Base-by-base conservation (phyloP, 92 coral and sea anemone genomes). In the Micromussa lordhowensis region DNA sequence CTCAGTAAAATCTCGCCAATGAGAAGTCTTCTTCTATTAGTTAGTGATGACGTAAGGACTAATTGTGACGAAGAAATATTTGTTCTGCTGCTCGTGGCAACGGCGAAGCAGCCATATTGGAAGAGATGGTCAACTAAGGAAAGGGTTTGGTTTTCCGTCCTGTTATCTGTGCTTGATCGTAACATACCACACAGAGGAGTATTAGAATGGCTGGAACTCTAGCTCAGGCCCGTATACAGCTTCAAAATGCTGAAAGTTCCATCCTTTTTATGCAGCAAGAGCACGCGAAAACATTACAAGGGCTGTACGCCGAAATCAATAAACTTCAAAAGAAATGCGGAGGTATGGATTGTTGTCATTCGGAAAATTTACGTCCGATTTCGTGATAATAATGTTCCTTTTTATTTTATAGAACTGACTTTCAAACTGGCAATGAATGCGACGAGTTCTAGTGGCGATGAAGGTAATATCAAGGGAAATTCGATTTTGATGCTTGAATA, bases 251-350 rank as follows among this genome's bases (percentile, higher is more conserved):
- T 36, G 98, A 96, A 82, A 98, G 99, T 87, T 98, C 99, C 6
- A 86, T 98, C 38, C 92, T 98, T 34, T 98, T 98, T 77, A 94
- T 98, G 98, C 99, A 98, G 85, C 96, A 96, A 94, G 98, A 98
- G 78, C 99, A 98, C 82, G 99, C 99, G 31, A 93, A 93, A 90
- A 98, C 99, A 29, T 79, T 98, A 16, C 96, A 95, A 88, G 99
- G 99, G 4, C 87, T 98, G 54, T 98, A 98, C 88, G 75, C 98
- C 53, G 99, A 98, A 92, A 98, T 98, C 87, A 96, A 92, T 88
- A 98, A 98, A 87, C 92, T 98, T 55, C 99, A 98, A 92, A 98
- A 98, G 91, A 98, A 98, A 91, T 98, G 99, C 78, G 99, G 99
- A 93, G 99, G 99, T 88, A 85, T 51, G 81, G 75, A 78, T 53